These are phyloP conservation scores for Sepiola atlantica DNA, from an alignment of 2,888 invertebrate species.

Conservation along the genomic window DNA sequence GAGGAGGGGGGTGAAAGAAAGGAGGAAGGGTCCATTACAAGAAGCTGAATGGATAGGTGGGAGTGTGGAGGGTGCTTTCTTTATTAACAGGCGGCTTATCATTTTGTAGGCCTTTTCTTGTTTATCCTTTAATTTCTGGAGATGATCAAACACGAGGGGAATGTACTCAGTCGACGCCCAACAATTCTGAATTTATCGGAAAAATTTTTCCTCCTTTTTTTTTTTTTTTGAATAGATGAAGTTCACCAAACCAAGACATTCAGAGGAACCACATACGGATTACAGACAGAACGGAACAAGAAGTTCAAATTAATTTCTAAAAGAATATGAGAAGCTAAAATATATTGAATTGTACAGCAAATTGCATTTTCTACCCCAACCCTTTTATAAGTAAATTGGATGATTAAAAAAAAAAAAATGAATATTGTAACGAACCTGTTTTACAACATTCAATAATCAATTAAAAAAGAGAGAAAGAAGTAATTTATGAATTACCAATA, in stretches of 20 bases:
- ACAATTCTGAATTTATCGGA: neutral
- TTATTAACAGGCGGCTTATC: neutral
- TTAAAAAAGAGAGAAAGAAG: neutral
- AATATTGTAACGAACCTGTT: neutral
- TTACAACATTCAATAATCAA: conserved; percentile 20
- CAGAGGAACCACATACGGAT: neutral
- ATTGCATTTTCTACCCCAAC: neutral
- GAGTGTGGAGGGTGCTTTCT: neutral
- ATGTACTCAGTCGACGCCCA: conserved; percentile 19
- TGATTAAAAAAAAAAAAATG: neutral
- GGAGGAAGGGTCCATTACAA: neutral
- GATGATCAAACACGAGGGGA: conserved; percentile 24
- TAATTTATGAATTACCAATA: conserved; percentile 15
- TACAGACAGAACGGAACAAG: neutral
- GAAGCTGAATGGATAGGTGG: neutral
- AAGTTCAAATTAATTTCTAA: neutral
- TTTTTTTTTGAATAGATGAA: neutral
- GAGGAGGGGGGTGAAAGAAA: neutral
- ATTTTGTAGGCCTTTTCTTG: neutral
- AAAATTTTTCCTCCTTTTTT: neutral
- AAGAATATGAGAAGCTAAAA: neutral
- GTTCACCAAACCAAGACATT: conserved; percentile 22
- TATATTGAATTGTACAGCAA: neutral
- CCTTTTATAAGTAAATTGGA: neutral
- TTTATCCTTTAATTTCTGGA: neutral